Evolutionary conservation across 2,888 invertebrate genomes (phyloP).

Genomic region (Chydorus sphaericus): DNA sequence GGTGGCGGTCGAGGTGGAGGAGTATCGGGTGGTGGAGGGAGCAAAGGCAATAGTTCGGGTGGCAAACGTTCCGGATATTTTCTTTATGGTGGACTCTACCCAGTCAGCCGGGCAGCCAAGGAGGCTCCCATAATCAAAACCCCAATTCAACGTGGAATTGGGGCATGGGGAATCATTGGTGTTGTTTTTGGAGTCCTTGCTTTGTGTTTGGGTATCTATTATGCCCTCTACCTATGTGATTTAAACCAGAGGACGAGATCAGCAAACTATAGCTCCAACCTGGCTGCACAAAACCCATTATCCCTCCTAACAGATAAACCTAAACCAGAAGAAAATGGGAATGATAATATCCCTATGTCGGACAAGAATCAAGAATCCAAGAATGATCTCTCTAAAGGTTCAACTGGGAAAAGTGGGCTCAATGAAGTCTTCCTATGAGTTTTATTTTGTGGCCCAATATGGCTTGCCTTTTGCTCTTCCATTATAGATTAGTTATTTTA

Average conservation of each 20-base stretch:
- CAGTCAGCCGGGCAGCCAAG: neutral
- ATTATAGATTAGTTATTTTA: neutral
- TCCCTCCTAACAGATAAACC: neutral
- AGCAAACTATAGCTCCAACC: neutral
- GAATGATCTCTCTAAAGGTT: neutral
- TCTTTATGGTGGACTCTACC: neutral
- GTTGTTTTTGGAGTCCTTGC: neutral
- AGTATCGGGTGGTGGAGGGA: neutral
- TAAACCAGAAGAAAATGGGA: slow-evolving; percentile 3
- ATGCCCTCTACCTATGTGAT: neutral
- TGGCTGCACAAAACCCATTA: neutral
- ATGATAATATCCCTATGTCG: neutral
- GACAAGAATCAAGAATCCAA: too few relatives aligned
- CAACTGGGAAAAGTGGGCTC: neutral
- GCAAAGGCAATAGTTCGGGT: neutral
- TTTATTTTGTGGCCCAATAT: neutral
- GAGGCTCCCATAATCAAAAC: neutral
- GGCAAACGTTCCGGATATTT: neutral
- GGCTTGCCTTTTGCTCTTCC: neutral
- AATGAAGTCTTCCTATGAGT: neutral
- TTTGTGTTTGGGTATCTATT: neutral
- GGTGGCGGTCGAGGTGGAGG: slow-evolving; percentile 1
- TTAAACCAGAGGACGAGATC: neutral
- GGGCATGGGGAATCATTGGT: neutral
- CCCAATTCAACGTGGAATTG: neutral